phyloP scores from a whole-genome alignment of 2,113 vertebrate genomes.

The Eupsittula cactorum region DNA sequence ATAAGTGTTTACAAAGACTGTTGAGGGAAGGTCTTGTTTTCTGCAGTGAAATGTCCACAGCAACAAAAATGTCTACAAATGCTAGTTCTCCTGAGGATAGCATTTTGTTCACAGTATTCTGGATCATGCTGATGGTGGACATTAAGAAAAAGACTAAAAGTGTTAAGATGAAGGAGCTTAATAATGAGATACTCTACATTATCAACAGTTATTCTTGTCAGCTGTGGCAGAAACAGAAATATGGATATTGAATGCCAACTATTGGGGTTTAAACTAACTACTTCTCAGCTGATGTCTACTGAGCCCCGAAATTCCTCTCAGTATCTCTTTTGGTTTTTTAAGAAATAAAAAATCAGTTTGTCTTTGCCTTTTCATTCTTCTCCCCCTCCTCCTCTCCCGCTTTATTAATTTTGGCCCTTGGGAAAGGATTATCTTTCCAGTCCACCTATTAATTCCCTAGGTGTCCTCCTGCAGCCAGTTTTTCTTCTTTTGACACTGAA shows the following conservation, averaged over 20 bases:
- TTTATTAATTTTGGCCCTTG: background rate
- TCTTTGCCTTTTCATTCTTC: background rate
- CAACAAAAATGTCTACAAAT: background rate
- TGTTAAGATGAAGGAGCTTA: background rate
- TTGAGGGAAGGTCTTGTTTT: background rate
- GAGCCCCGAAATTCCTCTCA: background rate
- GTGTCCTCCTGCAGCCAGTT: background rate
- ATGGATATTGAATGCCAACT: background rate
- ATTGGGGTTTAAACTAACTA: background rate
- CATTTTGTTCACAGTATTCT: background rate
- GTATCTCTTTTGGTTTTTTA: background rate
- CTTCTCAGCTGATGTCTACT: background rate
- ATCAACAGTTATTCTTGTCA: background rate
- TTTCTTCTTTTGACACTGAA: constrained; percentile 9
- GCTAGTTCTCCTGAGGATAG: background rate
- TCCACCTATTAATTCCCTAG: constrained; percentile 15
- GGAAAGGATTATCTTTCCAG: background rate
- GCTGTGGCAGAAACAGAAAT: background rate
- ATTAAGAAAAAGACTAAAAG: background rate
- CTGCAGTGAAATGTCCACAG: background rate
- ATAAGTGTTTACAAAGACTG: background rate
- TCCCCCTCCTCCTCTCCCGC: too few species aligned
- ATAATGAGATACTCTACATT: background rate
- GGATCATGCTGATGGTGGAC: background rate
- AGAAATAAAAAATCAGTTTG: background rate